Conservation (phyloP, 2,113 vertebrate genomes). For the Podiceps cristatus region DNA sequence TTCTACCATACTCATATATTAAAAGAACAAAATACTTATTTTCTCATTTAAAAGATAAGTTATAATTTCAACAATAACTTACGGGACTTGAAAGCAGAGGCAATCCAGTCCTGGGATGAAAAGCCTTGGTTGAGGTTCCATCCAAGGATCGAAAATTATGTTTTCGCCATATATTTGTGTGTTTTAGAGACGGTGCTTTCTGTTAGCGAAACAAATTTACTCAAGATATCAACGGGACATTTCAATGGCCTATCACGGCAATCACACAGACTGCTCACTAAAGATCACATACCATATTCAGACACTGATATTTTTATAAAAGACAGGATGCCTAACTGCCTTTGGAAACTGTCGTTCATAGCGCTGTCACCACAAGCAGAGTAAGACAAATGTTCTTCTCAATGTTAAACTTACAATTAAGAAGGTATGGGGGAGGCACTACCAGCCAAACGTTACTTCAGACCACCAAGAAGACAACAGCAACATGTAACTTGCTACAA, state of each 20-base stretch:
- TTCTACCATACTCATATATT: not conserved
- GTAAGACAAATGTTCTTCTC: not conserved
- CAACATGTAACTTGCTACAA: fast-evolving
- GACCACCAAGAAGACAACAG: not conserved
- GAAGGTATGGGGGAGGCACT: not conserved
- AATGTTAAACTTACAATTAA: not conserved
- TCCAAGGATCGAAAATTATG: conserved; percentile 91
- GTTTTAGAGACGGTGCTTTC: conserved; percentile 83
- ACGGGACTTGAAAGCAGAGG: conserved; percentile 98
- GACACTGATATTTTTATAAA: too few species aligned
- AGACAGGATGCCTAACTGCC: not conserved
- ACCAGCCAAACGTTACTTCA: not conserved
- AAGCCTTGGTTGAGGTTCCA: conserved; percentile 91
- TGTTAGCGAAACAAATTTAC: conserved; percentile 55
- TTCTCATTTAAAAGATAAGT: not conserved
- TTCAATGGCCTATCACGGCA: not conserved
- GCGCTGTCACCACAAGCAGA: not conserved
- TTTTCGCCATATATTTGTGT: conserved; percentile 88
- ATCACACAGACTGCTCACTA: not conserved
- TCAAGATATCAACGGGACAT: not conserved
- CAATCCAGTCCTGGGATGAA: conserved; percentile 95
- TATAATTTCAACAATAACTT: conserved; percentile 56
- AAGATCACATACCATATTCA: not conserved
- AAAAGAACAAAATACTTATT: not conserved
- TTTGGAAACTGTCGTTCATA: fast-evolving